A percentile compares a stretch with the other conserved stretches of the same genome.
Evolutionary conservation across 2,888 invertebrate genomes (phyloP).

Genomic region (Agrilus cyanescens): DNA sequence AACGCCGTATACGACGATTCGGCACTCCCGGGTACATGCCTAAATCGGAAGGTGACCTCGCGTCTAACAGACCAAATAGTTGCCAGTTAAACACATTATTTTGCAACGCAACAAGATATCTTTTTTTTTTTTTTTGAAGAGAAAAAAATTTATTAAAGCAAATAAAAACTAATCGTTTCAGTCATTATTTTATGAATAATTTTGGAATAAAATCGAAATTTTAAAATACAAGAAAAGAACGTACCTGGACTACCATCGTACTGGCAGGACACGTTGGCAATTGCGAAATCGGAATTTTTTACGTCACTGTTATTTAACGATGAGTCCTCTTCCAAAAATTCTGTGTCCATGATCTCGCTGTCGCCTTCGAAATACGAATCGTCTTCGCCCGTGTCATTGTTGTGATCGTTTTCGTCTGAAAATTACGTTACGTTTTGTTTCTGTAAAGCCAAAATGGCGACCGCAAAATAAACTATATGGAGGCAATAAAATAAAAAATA

Average conservation of each 20-base stretch:
- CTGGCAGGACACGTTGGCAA: conserved; percentile 53
- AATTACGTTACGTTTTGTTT: conserved; percentile 1
- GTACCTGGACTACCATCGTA: conserved; percentile 40
- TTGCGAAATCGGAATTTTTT: conserved; percentile 36
- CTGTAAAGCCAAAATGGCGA: background rate
- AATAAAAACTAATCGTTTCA: background rate
- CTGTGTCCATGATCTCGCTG: conserved; percentile 33
- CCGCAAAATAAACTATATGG: background rate
- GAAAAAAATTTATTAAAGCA: background rate
- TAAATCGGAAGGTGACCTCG: no score
- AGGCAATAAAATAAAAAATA: background rate
- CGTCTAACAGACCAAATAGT: background rate
- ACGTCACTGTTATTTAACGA: conserved; percentile 24
- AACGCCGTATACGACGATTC: conserved; percentile 52
- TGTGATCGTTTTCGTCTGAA: conserved; percentile 13
- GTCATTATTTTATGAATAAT: no score
- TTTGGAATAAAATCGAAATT: background rate
- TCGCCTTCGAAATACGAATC: conserved; percentile 33
- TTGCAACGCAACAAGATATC: no score
- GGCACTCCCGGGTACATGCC: conserved; percentile 16
- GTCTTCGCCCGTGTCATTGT: conserved; percentile 28
- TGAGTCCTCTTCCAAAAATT: conserved; percentile 32
- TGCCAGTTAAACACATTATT: background rate
- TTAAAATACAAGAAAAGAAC: background rate
- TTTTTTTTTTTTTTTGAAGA: no score